These are phyloP conservation scores for Cepaea nemoralis DNA, from an alignment of 1,140 invertebrate genomes.

Conservation along the genomic window DNA sequence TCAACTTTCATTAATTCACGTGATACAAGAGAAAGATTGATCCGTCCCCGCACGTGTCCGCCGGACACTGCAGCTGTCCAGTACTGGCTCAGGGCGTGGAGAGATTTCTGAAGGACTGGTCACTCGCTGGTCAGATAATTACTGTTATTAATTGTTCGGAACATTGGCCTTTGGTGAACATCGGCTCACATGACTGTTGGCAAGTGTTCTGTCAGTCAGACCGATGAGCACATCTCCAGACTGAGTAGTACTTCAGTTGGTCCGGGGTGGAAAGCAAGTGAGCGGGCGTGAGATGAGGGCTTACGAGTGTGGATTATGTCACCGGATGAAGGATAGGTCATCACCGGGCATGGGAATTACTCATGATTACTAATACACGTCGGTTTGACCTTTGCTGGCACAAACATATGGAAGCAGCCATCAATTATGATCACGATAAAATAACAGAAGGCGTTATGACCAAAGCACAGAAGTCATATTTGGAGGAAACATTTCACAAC, in stretches of 20 bases:
- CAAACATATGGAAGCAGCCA: too few species aligned
- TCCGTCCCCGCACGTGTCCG: neutral
- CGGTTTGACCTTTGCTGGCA: too few species aligned
- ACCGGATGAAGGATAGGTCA: neutral
- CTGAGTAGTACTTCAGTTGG: neutral
- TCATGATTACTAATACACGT: too few species aligned
- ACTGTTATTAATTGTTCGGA: constrained; percentile 16
- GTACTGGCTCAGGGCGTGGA: neutral
- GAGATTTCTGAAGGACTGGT: constrained; percentile 7
- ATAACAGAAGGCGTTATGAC: too few species aligned
- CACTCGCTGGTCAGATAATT: constrained; percentile 10
- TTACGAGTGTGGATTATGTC: neutral
- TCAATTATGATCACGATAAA: too few species aligned
- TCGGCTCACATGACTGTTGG: neutral
- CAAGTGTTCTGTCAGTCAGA: neutral
- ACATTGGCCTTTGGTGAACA: neutral
- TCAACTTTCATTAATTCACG: neutral
- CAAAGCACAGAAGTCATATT: too few species aligned
- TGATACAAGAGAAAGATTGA: neutral
- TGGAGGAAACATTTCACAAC: too few species aligned
- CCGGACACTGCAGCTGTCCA: neutral
- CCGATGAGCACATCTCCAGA: neutral
- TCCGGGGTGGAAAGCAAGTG: neutral
- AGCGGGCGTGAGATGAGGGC: neutral
- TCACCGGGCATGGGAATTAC: too few species aligned